Evolutionary conservation across 2,797 vertebrate species (phyloP).

Genomic region (Chanos chanos): DNA sequence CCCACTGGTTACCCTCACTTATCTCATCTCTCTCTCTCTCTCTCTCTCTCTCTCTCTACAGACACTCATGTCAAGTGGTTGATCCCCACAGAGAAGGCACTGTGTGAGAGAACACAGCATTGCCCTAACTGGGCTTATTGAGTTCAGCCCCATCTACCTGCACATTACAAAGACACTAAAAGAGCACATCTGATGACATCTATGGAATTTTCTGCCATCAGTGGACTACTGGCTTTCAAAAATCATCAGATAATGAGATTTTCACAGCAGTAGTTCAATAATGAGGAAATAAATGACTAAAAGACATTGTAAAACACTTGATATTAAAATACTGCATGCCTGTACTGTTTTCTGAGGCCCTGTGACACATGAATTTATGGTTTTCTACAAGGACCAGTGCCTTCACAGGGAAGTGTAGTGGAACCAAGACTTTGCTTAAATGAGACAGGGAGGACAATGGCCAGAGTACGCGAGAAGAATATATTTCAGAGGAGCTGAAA

Average conservation of each 20-base stretch:
- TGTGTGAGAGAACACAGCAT: background rate
- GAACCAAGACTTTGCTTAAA: slow-evolving; percentile 24
- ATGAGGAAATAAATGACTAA: no score
- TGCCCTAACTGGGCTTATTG: background rate
- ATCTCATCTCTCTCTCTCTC: slow-evolving; percentile 36
- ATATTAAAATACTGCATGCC: no score
- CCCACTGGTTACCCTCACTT: slow-evolving; percentile 18
- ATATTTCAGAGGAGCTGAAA: slow-evolving; percentile 31
- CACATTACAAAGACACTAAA: background rate
- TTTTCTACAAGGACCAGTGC: slow-evolving; percentile 6
- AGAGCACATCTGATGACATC: no score
- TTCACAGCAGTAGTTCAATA: no score
- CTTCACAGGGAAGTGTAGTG: slow-evolving; percentile 24
- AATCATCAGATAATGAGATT: no score
- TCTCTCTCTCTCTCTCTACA: slow-evolving; percentile 25
- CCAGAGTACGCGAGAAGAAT: slow-evolving; percentile 37
- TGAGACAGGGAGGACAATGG: slow-evolving; percentile 36
- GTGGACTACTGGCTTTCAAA: no score
- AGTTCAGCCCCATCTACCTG: background rate
- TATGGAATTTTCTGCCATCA: no score
- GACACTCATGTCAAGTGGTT: slow-evolving; percentile 30
- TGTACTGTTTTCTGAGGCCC: no score
- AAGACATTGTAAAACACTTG: no score
- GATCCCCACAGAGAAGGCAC: background rate
- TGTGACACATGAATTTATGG: no score